Evolutionary conservation across 2,888 invertebrate genomes (phyloP), one percentile per base, ranked within the genome.

Genomic region (Ophion ventricosus): DNA sequence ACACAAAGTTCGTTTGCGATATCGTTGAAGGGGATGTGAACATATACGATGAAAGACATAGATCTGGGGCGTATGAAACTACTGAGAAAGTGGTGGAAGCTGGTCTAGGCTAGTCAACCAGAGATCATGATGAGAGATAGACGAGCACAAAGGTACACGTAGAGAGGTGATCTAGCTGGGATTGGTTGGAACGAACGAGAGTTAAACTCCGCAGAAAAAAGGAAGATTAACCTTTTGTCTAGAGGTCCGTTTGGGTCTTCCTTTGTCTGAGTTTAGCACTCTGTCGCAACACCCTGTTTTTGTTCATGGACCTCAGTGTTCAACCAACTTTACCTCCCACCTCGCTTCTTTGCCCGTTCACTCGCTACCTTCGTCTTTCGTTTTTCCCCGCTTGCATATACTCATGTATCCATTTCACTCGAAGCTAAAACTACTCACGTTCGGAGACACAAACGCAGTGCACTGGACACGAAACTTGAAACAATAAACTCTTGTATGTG

Each of bases 141-240:
- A 75, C 23, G 25, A n/a, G n/a, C 43, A 74, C 57, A 57, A 57
- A 70, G 49, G 49, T 43, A 74, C 56, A 40, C 64, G 20, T 49
- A 67, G 26, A 64, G 74, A 64, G 40, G 67, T 25, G 43, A 14
- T 35, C 23, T 61, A n/a, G 57, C 5, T 59, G 54, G 78, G 26
- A 73, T 43, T 69, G 72, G 43, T 23, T 20, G 73, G 63, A 66
- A 70, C 63, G 80, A 81, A 80, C 64, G 79, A 40, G 88, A 89
- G 90, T 89, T 91, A 90, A 92, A 92, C 88, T 89, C 87, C 79
- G 77, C 82, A 87, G 89, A 88, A 87, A 89, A 90, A 90, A 90
- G 84, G 88, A 92, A 92, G 92, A 92, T 93, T 92, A 92, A 92
- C 91, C 92, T 92, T 92, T 92, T 92, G 92, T 93, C 91, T 88